Evolutionary conservation across 2,797 vertebrate species (phyloP).

Genomic region (Helostoma temminkii): DNA sequence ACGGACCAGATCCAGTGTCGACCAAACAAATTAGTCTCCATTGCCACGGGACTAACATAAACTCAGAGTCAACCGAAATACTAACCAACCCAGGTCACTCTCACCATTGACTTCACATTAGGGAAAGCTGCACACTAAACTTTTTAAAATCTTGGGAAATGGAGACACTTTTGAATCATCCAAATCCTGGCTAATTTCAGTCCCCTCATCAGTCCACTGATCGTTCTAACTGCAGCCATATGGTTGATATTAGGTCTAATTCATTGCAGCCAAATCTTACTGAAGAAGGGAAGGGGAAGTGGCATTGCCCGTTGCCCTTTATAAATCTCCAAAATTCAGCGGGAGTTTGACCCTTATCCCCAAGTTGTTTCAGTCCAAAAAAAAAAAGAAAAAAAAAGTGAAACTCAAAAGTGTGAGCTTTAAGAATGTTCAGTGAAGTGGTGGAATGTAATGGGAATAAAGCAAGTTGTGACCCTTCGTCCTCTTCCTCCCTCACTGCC

Average conservation of each 20-base stretch:
- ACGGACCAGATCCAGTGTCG: constrained; percentile 71
- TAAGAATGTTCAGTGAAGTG: constrained; percentile 59
- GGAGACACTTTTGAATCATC: constrained; percentile 76
- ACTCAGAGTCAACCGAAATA: constrained; percentile 76
- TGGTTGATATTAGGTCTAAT: constrained; percentile 85
- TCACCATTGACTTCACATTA: constrained; percentile 72
- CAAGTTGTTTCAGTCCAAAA: constrained; percentile 25
- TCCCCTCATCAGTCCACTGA: constrained; percentile 63
- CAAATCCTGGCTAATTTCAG: constrained; percentile 79
- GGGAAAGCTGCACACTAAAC: constrained; percentile 64
- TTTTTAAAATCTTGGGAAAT: constrained; percentile 63
- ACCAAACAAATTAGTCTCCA: constrained; percentile 74
- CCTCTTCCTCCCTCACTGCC: constrained; percentile 65
- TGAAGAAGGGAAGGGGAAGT: constrained; percentile 76
- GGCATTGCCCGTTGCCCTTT: constrained; percentile 76
- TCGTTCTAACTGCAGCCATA: constrained; percentile 76
- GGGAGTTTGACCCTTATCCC: constrained; percentile 56
- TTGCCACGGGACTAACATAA: constrained; percentile 72
- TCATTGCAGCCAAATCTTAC: constrained; percentile 68
- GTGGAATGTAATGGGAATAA: constrained; percentile 74
- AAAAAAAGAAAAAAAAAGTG: constrained; percentile 23
- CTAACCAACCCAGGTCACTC: constrained; percentile 64
- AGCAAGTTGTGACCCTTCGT: constrained; percentile 73
- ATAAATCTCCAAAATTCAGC: constrained; percentile 67
- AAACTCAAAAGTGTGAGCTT: constrained; percentile 50